Conservation (phyloP, 2,113 vertebrate genomes). For the Pelecanus crispus region DNA sequence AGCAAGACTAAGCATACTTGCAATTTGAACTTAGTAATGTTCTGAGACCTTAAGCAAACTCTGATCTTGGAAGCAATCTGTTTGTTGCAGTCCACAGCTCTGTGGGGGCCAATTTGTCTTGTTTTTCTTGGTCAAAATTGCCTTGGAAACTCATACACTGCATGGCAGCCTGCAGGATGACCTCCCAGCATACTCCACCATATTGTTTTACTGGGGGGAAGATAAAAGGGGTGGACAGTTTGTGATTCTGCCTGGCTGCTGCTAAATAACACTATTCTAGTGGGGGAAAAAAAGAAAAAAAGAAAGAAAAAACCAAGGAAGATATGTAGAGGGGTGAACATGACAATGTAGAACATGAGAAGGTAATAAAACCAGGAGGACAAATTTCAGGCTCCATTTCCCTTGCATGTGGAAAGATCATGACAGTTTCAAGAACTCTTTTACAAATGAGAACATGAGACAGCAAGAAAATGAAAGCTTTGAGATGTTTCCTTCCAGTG, state of each 20-base stretch:
- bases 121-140: neutral
- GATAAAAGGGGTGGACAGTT: neutral
- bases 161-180: neutral
- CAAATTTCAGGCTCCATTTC: neutral
- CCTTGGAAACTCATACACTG: neutral
- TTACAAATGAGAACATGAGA: neutral
- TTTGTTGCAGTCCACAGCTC: neutral
- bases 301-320: neutral
- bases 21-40: neutral
- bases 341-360: neutral
- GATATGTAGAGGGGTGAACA: neutral
- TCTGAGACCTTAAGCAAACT: neutral
- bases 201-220: neutral
- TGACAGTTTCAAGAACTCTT: neutral
- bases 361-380: rapidly evolving
- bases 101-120: neutral
- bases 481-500: rapidly evolving
- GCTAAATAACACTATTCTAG: neutral
- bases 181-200: neutral
- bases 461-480: neutral
- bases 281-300: rapidly evolving
- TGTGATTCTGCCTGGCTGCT: neutral
- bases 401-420: neutral
- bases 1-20: neutral
- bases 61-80: neutral